These are phyloP conservation scores for Pygoscelis adeliae DNA, from an alignment of 2,113 vertebrate genomes.

Conservation along the genomic window DNA sequence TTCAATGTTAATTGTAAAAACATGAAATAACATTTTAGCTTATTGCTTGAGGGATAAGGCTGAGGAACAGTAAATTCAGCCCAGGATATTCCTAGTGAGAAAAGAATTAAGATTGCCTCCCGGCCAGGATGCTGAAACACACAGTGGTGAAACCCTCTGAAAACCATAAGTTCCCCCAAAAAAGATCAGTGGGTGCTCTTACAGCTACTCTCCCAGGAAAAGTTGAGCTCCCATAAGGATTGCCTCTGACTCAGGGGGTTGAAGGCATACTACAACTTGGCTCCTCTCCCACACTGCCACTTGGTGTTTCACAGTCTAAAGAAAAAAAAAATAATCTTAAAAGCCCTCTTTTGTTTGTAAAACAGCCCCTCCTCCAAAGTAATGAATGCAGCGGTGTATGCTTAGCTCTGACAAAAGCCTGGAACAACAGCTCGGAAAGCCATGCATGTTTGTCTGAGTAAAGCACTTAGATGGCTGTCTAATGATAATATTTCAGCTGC, in stretches of 20 bases:
- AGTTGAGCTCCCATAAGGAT: background rate
- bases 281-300: background rate
- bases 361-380: background rate
- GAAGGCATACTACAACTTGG: background rate
- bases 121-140: background rate
- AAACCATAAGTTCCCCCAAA: background rate
- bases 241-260: background rate
- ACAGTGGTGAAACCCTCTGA: background rate
- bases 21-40: background rate
- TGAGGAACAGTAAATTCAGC: background rate
- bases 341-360: constrained; percentile 29
- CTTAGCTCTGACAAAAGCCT: constrained; percentile 25
- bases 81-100: background rate
- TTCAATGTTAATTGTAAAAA: background rate
- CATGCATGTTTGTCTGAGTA: background rate
- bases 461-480: background rate
- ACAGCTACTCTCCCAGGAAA: background rate
- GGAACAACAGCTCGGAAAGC: background rate
- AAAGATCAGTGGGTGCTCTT: background rate
- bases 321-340: background rate
- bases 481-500: background rate
- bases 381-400: background rate
- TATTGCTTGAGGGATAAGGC: background rate
- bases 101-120: background rate
- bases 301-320: background rate